Evolutionary conservation across 2,888 invertebrate species (phyloP).

Genomic region (Diachrysia chrysitis): DNA sequence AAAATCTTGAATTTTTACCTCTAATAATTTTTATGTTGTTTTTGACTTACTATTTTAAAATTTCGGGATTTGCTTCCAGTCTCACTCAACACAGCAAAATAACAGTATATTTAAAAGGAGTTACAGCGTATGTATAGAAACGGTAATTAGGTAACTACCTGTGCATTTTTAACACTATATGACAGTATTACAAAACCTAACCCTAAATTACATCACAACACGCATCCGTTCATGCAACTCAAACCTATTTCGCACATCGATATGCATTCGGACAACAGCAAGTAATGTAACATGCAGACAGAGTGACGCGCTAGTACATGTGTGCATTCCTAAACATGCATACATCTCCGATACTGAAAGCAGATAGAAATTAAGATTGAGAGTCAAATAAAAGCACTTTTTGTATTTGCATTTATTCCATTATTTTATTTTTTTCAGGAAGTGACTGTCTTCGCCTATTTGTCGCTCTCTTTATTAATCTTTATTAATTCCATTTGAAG

Average conservation of each 20-base stretch:
- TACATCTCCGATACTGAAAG: background rate
- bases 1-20: background rate
- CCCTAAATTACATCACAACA: background rate
- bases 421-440: too few relatives aligned
- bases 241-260: constrained; percentile 35
- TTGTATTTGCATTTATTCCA: too few relatives aligned
- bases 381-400: background rate
- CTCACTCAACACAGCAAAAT: too few relatives aligned
- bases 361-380: background rate
- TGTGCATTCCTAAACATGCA: background rate
- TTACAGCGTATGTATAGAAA: too few relatives aligned
- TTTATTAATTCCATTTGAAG: too few relatives aligned
- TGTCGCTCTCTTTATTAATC: too few relatives aligned
- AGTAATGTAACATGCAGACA: background rate
- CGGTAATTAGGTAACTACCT: too few relatives aligned
- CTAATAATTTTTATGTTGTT: background rate
- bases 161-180: too few relatives aligned
- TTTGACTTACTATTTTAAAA: background rate
- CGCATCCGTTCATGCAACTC: constrained; percentile 2
- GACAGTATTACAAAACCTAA: background rate
- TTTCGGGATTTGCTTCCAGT: too few relatives aligned
- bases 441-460: too few relatives aligned
- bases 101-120: too few relatives aligned
- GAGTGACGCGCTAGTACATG: constrained; percentile 3
- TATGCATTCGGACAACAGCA: constrained; percentile 14